These are phyloP conservation scores for Exaiptasia diaphana DNA, from an alignment of 64 coral and sea anemone species.

Conservation along the genomic window DNA sequence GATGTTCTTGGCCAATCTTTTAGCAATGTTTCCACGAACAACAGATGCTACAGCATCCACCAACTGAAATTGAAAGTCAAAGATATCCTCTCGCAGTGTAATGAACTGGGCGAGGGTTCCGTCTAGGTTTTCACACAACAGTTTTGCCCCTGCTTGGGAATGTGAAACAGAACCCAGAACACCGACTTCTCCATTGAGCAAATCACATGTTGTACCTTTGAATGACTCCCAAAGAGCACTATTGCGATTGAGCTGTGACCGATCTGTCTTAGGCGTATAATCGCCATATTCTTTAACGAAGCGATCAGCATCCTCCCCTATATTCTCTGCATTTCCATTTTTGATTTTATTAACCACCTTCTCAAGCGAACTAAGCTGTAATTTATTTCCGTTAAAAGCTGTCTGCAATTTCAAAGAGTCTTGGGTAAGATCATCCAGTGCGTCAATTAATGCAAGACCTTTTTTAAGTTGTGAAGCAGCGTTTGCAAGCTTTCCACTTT, in stretches of 20 bases:
- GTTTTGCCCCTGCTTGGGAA: neutral
- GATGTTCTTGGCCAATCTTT: conserved; percentile 21
- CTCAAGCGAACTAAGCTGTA: neutral
- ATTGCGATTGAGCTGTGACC: neutral
- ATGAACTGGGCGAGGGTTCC: conserved; percentile 41
- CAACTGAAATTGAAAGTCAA: too few relatives aligned
- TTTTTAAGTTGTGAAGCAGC: neutral
- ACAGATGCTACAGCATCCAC: conserved; percentile 27
- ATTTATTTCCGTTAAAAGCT: neutral
- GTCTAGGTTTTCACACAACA: conserved; percentile 40
- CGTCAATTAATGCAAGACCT: neutral
- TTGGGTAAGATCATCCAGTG: neutral
- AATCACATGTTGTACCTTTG: conserved; percentile 14
- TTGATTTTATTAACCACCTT: neutral
- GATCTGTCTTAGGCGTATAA: conserved; percentile 27
- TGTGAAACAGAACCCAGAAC: neutral
- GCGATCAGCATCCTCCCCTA: neutral
- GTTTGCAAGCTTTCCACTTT: neutral
- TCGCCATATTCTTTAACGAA: conserved; percentile 19
- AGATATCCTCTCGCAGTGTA: conserved; percentile 48
- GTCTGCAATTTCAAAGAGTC: neutral
- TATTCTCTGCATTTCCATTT: neutral
- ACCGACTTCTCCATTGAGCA: neutral
- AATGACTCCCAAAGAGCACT: conserved; percentile 27
- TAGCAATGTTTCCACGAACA: conserved; percentile 36